Evolutionary conservation across 30 jellyfish, hydroid and myxozoan species (phyloP), one percentile per base, ranked within the genome.

Genomic region (Cassiopea andromeda): DNA sequence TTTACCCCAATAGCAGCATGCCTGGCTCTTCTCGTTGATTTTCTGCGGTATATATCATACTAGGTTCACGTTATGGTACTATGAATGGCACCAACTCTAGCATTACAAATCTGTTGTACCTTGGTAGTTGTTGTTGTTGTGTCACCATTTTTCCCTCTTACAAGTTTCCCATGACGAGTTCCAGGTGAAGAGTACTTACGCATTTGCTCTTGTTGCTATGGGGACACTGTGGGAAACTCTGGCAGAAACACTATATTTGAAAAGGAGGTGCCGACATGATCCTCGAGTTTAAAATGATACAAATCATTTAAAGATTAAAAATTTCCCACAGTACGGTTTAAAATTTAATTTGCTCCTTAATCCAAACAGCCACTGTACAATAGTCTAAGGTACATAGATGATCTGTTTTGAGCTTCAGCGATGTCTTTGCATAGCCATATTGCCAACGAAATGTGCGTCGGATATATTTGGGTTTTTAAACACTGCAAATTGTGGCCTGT

Each of bases 221-320:
- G 15, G 19, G 79, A 70, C 4, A 17, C 45, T 14, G 74, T 77
- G 49, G 70, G 86, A 46, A 77, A 50, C 58, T 6, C 17, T 49
- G 43, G 75, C 48, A 60, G 86, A 54, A 77, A 77, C 48, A 48
- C 48, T 46, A 12, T 7, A 77, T 77, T 77, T 54, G 50, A 50
- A 75, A 46, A 75, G 83, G n/a, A 77, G 47, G 74, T 77, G 74
- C 86, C 86, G 86, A 77, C 74, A 44, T n/a, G 79, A 17, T 38
- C 54, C 16, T 70, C 54, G 19, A 6, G 3, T 4, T 70, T 70
- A 1, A 17, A 6, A 2, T 43, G 54, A 70, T 70, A 70, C 50
- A 43, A 61, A 70, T 38, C 1, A 19, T 54, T n/a, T 70, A 54
- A 17, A 77, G 86, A 77, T 77, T 77, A 77, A 69, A 77, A 49